Evolutionary conservation across 2,113 vertebrate species (phyloP).

Genomic region (Hippocampus guttulatus): DNA sequence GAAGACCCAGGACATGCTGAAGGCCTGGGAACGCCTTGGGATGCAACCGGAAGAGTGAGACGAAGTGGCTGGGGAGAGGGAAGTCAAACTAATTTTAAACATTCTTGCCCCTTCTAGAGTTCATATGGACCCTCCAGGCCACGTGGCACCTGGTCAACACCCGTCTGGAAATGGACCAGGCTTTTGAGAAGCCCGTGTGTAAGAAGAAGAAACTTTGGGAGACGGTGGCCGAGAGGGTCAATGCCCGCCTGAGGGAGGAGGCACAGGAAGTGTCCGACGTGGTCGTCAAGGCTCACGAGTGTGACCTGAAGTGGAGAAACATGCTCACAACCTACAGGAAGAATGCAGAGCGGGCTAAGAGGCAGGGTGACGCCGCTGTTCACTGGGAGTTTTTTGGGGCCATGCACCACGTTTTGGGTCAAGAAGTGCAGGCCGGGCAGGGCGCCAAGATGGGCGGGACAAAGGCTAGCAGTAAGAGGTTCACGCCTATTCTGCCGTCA

Average conservation of each 20-base stretch:
- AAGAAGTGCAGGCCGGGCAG: constrained; percentile 62
- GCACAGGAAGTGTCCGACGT: constrained; percentile 32
- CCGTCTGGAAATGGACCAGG: constrained; percentile 71
- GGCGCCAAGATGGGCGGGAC: constrained; percentile 56
- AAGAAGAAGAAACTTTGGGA: constrained; percentile 78
- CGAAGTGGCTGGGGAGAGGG: neutral
- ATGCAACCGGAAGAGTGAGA: neutral
- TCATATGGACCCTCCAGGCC: constrained; percentile 73
- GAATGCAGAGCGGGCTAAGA: constrained; percentile 65
- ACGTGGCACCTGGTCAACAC: constrained; percentile 73
- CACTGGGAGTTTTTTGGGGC: constrained; percentile 76
- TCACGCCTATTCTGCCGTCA: constrained; percentile 70
- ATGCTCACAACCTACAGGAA: constrained; percentile 76
- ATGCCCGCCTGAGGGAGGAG: constrained; percentile 51
- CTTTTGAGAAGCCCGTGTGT: constrained; percentile 73
- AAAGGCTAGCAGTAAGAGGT: constrained; percentile 61
- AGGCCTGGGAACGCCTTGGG: no score
- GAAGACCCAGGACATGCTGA: no score
- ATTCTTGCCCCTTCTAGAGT: constrained; percentile 55
- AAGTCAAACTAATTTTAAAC: neutral
- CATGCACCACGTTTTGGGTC: constrained; percentile 70
- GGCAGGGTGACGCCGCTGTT: constrained; percentile 56
- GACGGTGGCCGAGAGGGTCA: constrained; percentile 67
- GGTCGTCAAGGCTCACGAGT: constrained; percentile 69
- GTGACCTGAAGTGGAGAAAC: constrained; percentile 77